A percentile compares a stretch with the other conserved stretches of the same genome.
These are phyloP conservation scores for Andricus quercusramuli DNA, from an alignment of 2,888 invertebrate species.

Conservation along the genomic window DNA sequence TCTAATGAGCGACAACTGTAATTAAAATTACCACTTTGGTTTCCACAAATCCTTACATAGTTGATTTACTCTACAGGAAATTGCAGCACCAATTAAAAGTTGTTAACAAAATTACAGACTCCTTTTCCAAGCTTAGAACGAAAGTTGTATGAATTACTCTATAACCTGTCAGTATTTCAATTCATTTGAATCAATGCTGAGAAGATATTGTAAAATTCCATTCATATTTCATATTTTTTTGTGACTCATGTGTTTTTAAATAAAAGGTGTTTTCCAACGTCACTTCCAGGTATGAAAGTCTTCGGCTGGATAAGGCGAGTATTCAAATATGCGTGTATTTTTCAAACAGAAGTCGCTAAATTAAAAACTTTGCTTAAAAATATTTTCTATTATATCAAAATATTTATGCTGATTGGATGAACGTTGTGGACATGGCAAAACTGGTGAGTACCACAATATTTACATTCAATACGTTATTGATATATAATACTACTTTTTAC, in stretches of 20 bases:
- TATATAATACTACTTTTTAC: too few species aligned
- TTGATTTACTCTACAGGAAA: not conserved
- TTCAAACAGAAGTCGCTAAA: not conserved
- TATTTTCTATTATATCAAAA: not conserved
- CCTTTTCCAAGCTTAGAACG: not conserved
- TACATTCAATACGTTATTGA: not conserved
- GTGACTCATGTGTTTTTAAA: not conserved
- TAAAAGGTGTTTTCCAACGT: conserved; percentile 3
- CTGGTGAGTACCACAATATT: not conserved
- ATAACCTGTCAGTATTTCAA: not conserved
- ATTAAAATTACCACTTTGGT: conserved; percentile 30
- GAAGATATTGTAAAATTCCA: not conserved
- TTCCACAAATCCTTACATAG: conserved; percentile 13
- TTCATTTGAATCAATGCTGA: not conserved
- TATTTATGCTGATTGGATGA: not conserved
- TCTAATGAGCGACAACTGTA: conserved; percentile 22
- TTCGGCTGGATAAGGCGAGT: not conserved
- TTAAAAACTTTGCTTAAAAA: not conserved
- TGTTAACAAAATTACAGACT: not conserved
- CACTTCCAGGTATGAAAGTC: not conserved
- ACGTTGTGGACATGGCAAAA: not conserved
- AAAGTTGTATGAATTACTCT: conserved; percentile 18
- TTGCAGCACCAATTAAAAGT: conserved; percentile 11
- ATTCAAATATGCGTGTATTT: not conserved
- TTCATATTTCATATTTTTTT: not conserved